A percentile compares a stretch with the other conserved stretches of the same genome.
These are phyloP conservation scores for Stictonetta naevosa DNA, from an alignment of 2,113 vertebrate species.

Conservation along the genomic window DNA sequence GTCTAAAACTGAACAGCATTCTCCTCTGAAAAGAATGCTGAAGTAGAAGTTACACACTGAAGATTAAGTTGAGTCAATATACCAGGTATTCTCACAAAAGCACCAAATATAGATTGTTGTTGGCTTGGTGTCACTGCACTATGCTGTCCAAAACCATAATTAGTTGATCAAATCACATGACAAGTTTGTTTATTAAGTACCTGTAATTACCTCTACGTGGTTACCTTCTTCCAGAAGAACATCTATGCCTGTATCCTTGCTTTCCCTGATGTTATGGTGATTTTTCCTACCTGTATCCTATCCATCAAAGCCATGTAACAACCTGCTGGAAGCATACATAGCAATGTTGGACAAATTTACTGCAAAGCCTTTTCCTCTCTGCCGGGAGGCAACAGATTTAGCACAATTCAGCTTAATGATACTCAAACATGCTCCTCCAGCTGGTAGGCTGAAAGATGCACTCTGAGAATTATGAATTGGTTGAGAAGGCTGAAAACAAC, in stretches of 20 bases:
- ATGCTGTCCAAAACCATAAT: background rate
- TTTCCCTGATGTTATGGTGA: conserved; percentile 26
- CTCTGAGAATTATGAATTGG: background rate
- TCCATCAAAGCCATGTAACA: conserved; percentile 62
- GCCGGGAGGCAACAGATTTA: background rate
- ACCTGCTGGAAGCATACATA: conserved; percentile 2
- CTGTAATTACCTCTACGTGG: conserved; percentile 41
- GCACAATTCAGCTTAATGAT: conserved; percentile 23
- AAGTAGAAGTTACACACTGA: background rate
- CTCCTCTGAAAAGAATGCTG: background rate
- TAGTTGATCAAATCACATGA: conserved; percentile 30
- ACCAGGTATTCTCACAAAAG: background rate
- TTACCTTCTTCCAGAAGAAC: conserved; percentile 16
- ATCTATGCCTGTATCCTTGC: background rate
- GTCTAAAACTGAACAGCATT: background rate
- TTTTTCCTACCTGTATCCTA: conserved; percentile 40
- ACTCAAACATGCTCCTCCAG: background rate
- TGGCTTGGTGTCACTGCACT: background rate
- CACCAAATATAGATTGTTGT: background rate
- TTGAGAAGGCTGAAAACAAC: background rate
- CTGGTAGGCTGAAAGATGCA: conserved; percentile 34
- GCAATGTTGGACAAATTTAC: conserved; percentile 51
- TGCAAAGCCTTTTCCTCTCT: background rate
- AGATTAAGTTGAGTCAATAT: background rate
- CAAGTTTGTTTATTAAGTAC: conserved; percentile 42